Base-by-base conservation (phyloP, 2,113 vertebrate genomes). In the Corvus cornix region DNA sequence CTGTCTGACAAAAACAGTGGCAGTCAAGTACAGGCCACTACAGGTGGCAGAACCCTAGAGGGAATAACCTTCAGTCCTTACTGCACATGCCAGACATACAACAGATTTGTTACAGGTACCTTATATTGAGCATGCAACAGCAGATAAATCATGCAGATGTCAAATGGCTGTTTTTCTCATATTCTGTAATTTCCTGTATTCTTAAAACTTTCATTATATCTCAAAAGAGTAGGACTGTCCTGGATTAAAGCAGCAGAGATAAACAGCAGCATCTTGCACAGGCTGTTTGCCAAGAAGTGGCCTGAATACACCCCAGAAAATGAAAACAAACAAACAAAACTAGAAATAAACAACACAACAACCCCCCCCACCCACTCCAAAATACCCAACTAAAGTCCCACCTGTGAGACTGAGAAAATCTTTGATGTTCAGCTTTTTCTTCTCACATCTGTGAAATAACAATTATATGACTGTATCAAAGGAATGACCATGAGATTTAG, bases 301-400 rank as follows among this genome's bases (percentile, higher is more conserved):
- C 14, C 22, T 73, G 19, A 70, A 72, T 26, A 43, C 37, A 5
- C 2, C 5, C 14, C 26, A 7, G 41, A 43, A 33, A 11, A 9
- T 16, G 2, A 49, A 58, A 70, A 13, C 4, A 20, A 19, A 35
- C 9, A 12, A 9, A 21, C 28, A 70, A 55, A 79, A n/a, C 16
- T 13, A 26, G 26, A 51, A 63, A 28, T 9, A 55, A 56, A 21
- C 2, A 30, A 13, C 10, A 51, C 7, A 43, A 43, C 9, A 48
- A 41, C 3, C 4, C 4, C 12, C 30, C 17, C 17, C 6, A 7
- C 6, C 9, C 4, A 21, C n/a, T 10, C 6, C 39, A 35, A 53
- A 83, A 68, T 10, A 48, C 6, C 6, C 21, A 23, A 8, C 4
- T n/a, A 46, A 28, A 59, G 1, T 0, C 4, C 2, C 37, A 21